A percentile compares a stretch with the other conserved stretches of the same genome.
Evolutionary conservation across 2,797 vertebrate genomes (phyloP).

Genomic region (Sebastes umbrosus): DNA sequence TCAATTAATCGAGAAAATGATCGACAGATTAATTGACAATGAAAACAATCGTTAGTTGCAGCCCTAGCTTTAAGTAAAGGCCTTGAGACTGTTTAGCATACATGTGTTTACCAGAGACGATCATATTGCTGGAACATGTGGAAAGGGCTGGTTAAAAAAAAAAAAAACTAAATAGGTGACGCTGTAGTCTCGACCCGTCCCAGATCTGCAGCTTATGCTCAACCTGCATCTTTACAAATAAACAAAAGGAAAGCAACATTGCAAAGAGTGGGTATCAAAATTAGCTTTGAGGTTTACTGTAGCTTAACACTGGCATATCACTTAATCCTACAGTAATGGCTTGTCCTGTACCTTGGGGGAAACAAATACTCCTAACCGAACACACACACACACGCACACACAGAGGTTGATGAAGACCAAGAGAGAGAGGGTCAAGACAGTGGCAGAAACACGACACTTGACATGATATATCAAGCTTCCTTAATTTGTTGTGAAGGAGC

Average conservation of each 20-base stretch:
- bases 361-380: constrained; percentile 18
- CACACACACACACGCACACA: neutral
- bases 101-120: neutral
- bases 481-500: constrained; percentile 19
- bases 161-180: neutral
- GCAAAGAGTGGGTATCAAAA: constrained; percentile 29
- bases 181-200: neutral
- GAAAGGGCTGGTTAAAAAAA: neutral
- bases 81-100: neutral
- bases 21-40: no score
- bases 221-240: constrained; percentile 20
- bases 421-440: constrained; percentile 44
- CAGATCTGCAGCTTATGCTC: constrained; percentile 29
- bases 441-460: constrained; percentile 17
- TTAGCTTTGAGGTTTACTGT: constrained; percentile 44
- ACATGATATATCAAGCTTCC: constrained; percentile 9
- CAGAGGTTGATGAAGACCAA: constrained; percentile 26
- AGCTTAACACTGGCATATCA: constrained; percentile 70
- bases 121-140: constrained; percentile 6
- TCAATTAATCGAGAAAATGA: no score
- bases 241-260: constrained; percentile 14
- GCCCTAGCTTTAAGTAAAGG: neutral
- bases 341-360: constrained; percentile 41
- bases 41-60: no score
- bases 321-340: constrained; percentile 32